Conservation (phyloP, 2,113 vertebrate genomes). For the Tamias sibiricus region DNA sequence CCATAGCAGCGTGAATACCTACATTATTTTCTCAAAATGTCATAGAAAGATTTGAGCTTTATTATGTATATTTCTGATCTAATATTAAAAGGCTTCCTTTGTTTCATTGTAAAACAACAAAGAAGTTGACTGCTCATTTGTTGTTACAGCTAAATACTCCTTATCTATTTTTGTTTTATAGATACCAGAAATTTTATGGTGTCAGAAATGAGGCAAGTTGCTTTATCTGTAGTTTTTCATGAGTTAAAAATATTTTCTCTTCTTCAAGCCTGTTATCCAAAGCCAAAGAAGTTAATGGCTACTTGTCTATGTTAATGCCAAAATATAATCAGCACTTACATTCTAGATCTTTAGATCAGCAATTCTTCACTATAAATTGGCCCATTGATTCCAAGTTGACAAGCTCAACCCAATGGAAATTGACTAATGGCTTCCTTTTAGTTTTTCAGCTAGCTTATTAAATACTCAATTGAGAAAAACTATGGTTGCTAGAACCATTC, state of each 20-base stretch:
- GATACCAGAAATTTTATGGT: conserved; percentile 66
- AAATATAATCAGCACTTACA: conserved; percentile 38
- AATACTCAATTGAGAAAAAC: conserved; percentile 5
- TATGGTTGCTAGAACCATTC: neutral
- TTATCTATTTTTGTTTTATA: conserved; percentile 65
- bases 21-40: conserved; percentile 26
- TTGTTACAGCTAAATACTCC: conserved; percentile 56
- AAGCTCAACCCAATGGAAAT: neutral
- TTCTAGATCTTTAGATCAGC: conserved; percentile 42
- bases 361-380: no score
- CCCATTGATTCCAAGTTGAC: no score
- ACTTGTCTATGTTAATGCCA: conserved; percentile 45
- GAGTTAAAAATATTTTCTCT: conserved; percentile 55
- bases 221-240: conserved; percentile 55
- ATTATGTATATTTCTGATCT: conserved; percentile 47
- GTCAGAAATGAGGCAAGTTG: conserved; percentile 57
- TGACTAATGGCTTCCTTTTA: conserved; percentile 17
- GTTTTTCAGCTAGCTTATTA: conserved; percentile 30
- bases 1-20: neutral
- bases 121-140: conserved; percentile 45
- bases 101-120: conserved; percentile 46
- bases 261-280: no score
- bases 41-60: conserved; percentile 24
- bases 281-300: conserved; percentile 38
- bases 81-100: conserved; percentile 39